These are phyloP conservation scores for Myodes glareolus DNA, from an alignment of 2,113 vertebrate species.

Conservation along the genomic window DNA sequence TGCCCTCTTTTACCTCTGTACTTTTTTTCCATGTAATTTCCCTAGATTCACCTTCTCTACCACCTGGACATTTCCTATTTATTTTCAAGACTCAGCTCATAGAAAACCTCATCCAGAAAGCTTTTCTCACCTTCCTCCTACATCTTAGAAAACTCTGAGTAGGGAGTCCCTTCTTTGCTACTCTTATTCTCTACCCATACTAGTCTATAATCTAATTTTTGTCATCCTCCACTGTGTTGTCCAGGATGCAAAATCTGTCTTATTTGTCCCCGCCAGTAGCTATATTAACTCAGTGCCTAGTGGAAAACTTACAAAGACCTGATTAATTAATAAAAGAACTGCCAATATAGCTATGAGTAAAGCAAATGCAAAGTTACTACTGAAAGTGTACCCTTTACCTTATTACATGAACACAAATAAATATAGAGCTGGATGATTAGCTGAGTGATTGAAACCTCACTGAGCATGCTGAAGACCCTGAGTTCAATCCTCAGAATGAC, in stretches of 20 bases:
- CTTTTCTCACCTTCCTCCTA: neutral
- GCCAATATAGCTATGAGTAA: slow-evolving; percentile 22
- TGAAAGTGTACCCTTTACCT: neutral
- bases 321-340: slow-evolving; percentile 22
- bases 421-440: neutral
- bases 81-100: slow-evolving; percentile 14
- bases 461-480: neutral
- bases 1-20: neutral
- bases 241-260: neutral
- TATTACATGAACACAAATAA: slow-evolving; percentile 42
- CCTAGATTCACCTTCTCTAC: neutral
- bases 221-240: neutral
- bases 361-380: slow-evolving; percentile 19
- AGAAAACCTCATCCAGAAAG: slow-evolving; percentile 26
- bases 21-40: neutral
- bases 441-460: neutral
- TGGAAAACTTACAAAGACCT: slow-evolving; percentile 18
- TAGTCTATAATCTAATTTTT: neutral
- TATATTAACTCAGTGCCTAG: neutral
- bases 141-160: neutral
- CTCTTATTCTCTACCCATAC: neutral
- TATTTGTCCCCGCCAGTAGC: neutral
- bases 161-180: neutral
- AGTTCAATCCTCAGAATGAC: neutral
- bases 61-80: neutral